Evolutionary conservation across 2,888 invertebrate species (phyloP).

Genomic region (Xestia c-nigrum): DNA sequence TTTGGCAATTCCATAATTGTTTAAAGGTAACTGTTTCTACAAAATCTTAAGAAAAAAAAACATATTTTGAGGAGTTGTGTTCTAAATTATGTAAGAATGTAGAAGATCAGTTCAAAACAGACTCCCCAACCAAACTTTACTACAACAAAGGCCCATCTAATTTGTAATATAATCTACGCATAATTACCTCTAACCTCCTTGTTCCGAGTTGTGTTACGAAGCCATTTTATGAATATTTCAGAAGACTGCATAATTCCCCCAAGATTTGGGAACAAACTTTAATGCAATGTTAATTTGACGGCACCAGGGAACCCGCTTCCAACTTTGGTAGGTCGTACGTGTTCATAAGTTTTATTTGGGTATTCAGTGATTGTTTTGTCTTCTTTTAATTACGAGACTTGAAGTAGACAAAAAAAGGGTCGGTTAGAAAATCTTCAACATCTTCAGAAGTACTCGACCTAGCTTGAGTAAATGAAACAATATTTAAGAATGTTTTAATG

Average conservation of each 20-base stretch:
- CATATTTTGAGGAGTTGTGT: background rate
- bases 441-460: too few species aligned
- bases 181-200: conserved; percentile 59
- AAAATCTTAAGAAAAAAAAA: background rate
- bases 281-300: conserved; percentile 63
- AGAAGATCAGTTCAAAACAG: conserved; percentile 1
- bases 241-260: conserved; percentile 60
- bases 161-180: conserved; percentile 60
- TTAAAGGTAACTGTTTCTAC: background rate
- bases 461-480: too few species aligned
- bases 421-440: too few species aligned
- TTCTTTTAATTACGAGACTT: background rate
- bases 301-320: conserved; percentile 34
- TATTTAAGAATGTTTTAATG: too few species aligned
- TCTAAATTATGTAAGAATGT: background rate
- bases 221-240: conserved; percentile 68
- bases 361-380: conserved; percentile 22
- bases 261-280: conserved; percentile 63
- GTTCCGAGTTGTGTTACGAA: conserved; percentile 46
- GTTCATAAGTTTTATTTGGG: conserved; percentile 15
- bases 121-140: conserved; percentile 27
- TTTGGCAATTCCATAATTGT: too few species aligned
- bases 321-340: conserved; percentile 3
- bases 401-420: too few species aligned
- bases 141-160: conserved; percentile 40